These are phyloP conservation scores for Scarus forsteni DNA, from an alignment of 2,797 vertebrate genomes.

Conservation along the genomic window DNA sequence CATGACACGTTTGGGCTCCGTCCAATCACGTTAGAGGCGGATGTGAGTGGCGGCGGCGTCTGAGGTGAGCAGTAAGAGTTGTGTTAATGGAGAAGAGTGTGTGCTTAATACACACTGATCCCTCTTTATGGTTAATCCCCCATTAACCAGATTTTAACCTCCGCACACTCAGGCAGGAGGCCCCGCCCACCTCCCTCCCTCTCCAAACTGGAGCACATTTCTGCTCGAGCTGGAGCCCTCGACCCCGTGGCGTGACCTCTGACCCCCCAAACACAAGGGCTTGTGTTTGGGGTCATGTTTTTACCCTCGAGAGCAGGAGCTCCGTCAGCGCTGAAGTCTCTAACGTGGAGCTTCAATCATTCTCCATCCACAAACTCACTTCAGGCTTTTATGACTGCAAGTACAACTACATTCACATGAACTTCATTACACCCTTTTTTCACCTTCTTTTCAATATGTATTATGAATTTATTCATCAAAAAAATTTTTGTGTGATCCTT, in stretches of 20 bases:
- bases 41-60: slow-evolving; percentile 12
- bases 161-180: slow-evolving; percentile 18
- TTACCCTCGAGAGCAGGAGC: not conserved
- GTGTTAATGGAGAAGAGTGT: slow-evolving; percentile 55
- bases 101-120: slow-evolving; percentile 68
- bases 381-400: too few relatives aligned
- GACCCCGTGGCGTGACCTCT: slow-evolving; percentile 28
- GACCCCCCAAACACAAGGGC: not conserved
- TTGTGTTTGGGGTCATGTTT: not conserved
- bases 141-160: slow-evolving; percentile 64
- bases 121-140: slow-evolving; percentile 61
- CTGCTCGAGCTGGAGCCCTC: slow-evolving; percentile 22
- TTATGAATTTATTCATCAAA: too few relatives aligned
- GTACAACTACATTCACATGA: too few relatives aligned
- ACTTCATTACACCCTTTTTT: too few relatives aligned
- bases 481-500: too few relatives aligned
- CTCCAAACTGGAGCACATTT: slow-evolving; percentile 20
- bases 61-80: slow-evolving; percentile 37
- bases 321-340: slow-evolving; percentile 6
- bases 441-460: too few relatives aligned
- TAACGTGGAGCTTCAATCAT: too few relatives aligned
- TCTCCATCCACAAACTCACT: too few relatives aligned
- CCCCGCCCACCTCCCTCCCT: not conserved
- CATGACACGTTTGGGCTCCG: not conserved
- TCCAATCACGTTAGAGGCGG: slow-evolving; percentile 23